phyloP scores from a whole-genome alignment of 2,113 vertebrate genomes.

The Thamnophis sirtalis region DNA sequence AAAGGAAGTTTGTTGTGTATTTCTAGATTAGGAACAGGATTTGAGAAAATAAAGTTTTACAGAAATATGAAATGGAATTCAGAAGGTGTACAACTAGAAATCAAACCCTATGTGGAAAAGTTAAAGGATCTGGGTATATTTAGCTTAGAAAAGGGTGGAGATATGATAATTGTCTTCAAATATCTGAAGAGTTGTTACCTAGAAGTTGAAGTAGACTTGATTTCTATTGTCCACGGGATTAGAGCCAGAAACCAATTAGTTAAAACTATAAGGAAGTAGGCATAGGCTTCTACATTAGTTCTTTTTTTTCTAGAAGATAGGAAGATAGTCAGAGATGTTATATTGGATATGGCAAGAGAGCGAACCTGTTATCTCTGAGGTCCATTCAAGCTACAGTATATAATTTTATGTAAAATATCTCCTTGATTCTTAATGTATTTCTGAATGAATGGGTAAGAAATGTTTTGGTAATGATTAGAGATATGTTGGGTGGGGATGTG shows the following conservation, averaged over 20 bases:
- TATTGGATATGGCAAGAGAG: not conserved
- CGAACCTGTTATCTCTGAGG: not conserved
- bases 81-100: not conserved
- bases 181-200: not conserved
- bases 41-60: not conserved
- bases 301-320: not conserved
- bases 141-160: not conserved
- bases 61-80: not conserved
- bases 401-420: not conserved
- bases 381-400: not conserved
- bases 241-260: not conserved
- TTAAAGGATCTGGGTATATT: not conserved
- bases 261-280: not conserved
- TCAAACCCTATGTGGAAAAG: not conserved
- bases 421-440: not conserved
- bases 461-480: not conserved
- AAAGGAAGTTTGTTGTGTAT: not conserved
- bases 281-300: not conserved
- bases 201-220: not conserved
- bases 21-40: not conserved
- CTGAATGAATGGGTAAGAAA: not conserved
- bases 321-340: not conserved
- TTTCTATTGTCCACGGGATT: not conserved
- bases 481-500: not conserved
- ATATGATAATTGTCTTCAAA: not conserved